Conservation (phyloP, 2,113 vertebrate species). For the Labeo rohita region DNA sequence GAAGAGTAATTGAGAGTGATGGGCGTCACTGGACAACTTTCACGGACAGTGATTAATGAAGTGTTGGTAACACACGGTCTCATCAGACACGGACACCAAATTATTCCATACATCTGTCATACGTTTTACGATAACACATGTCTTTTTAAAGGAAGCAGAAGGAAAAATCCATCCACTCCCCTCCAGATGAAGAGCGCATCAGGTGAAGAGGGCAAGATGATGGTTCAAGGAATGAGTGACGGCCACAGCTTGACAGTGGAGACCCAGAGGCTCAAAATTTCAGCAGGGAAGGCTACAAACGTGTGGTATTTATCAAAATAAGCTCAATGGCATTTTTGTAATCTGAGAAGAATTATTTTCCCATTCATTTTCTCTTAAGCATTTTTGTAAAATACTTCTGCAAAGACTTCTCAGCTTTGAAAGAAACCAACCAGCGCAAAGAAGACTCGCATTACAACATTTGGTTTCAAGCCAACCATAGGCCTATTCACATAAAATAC, state of each 20-base stretch:
- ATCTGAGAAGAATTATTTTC: background rate
- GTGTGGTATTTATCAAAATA: background rate
- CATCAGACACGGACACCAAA: slow-evolving; percentile 1
- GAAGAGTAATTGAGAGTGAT: slow-evolving; percentile 57
- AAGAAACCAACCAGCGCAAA: background rate
- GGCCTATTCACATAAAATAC: background rate
- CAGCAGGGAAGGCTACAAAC: background rate
- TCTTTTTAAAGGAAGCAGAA: slow-evolving; percentile 2
- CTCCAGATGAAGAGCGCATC: background rate
- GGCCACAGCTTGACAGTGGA: slow-evolving; percentile 9
- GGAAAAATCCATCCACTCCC: background rate
- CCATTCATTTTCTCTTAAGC: background rate
- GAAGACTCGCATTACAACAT: background rate
- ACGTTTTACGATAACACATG: background rate
- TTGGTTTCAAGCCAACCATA: background rate
- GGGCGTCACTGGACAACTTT: slow-evolving; percentile 41
- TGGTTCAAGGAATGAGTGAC: slow-evolving; percentile 7
- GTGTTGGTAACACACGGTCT: slow-evolving; percentile 10
- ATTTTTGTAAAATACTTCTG: background rate
- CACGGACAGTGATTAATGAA: slow-evolving; percentile 38
- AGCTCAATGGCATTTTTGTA: background rate
- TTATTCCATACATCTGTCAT: slow-evolving; percentile 30
- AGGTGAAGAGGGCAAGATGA: slow-evolving; percentile 14
- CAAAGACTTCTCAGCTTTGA: background rate
- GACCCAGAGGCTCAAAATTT: background rate